Conservation (phyloP, 2,113 vertebrate genomes). For the Pontoporia blainvillei region DNA sequence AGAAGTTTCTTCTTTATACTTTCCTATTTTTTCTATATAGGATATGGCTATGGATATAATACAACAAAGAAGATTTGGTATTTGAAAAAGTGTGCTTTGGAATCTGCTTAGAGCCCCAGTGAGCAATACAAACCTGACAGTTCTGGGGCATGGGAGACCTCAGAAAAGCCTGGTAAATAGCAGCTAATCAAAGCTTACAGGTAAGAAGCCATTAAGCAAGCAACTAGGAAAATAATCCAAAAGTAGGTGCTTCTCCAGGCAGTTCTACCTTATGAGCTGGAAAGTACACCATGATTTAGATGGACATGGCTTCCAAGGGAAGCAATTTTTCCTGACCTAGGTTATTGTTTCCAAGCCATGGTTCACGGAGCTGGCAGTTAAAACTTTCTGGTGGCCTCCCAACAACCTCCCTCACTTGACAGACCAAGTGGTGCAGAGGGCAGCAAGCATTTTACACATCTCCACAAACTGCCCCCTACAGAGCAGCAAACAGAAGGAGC, state of each 20-base stretch:
- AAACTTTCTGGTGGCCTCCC: neutral
- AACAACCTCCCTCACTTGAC: neutral
- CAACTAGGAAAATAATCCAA: neutral
- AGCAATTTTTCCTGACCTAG: neutral
- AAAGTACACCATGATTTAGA: neutral
- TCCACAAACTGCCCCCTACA: neutral
- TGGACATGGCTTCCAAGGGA: neutral
- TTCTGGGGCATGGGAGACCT: neutral
- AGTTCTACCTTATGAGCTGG: neutral
- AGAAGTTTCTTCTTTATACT: neutral
- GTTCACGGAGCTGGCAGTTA: neutral
- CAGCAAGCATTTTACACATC: neutral
- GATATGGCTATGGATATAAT: neutral
- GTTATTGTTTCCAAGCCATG: neutral
- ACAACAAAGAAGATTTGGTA: neutral
- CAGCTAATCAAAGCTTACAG: neutral
- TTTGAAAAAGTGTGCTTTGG: neutral
- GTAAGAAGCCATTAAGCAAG: conserved; percentile 21
- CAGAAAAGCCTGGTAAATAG: neutral
- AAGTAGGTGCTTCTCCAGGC: neutral
- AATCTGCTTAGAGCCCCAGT: neutral
- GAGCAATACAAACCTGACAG: neutral
- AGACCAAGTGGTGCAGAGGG: neutral
- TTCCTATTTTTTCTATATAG: neutral
- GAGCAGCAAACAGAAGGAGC: neutral